These are phyloP conservation scores for Uloborus plumipes DNA, from an alignment of 2,888 invertebrate genomes.

Conservation along the genomic window DNA sequence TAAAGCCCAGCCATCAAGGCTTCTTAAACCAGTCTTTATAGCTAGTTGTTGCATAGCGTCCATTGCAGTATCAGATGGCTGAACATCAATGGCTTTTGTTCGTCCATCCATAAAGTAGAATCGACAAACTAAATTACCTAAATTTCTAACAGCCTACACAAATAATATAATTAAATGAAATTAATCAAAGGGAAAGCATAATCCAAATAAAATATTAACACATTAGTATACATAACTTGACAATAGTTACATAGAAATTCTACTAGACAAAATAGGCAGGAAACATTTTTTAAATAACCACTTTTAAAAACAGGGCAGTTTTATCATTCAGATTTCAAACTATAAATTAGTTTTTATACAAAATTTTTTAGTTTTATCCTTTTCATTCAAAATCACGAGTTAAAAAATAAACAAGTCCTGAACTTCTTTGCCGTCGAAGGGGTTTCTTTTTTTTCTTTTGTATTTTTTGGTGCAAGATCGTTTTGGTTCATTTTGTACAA, in stretches of 20 bases:
- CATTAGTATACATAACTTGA: neutral
- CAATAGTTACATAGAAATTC: neutral
- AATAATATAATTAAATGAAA: slow-evolving; percentile 12
- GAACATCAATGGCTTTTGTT: slow-evolving; percentile 94
- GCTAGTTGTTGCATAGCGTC: slow-evolving; percentile 91
- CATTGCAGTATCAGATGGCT: slow-evolving; percentile 92
- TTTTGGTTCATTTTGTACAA: no score
- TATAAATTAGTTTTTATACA: no score
- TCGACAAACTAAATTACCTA: slow-evolving; percentile 90
- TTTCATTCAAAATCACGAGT: no score
- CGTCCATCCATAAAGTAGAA: slow-evolving; percentile 96
- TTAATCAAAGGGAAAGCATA: neutral
- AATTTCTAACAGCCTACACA: slow-evolving; percentile 85
- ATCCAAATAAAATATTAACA: neutral
- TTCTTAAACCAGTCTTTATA: slow-evolving; percentile 84
- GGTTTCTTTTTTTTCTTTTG: no score
- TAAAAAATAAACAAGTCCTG: no score
- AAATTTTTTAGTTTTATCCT: no score
- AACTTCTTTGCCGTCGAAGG: no score
- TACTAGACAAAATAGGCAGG: no score
- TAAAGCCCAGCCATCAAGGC: slow-evolving; percentile 93
- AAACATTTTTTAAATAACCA: no score
- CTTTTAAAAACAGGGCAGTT: no score
- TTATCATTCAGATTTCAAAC: no score
- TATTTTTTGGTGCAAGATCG: no score